Conservation (phyloP, 2,888 invertebrate species). For the Acanthosepion lycidas region DNA sequence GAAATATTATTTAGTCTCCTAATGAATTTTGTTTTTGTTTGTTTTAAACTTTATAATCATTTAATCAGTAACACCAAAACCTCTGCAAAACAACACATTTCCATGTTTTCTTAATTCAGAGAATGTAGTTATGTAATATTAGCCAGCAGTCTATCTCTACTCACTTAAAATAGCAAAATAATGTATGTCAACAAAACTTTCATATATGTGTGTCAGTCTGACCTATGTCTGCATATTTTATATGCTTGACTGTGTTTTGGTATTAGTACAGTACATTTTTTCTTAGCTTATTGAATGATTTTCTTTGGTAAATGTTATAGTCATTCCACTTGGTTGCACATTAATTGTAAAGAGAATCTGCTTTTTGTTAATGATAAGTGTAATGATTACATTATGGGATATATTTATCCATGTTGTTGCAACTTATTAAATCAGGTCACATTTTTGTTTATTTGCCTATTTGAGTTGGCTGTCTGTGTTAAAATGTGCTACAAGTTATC, state of each 20-base stretch:
- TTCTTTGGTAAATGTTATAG: not conserved
- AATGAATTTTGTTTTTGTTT: not conserved
- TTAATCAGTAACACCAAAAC: not conserved
- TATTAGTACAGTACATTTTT: not conserved
- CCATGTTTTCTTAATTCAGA: slow-evolving; percentile 17
- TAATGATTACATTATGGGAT: not conserved
- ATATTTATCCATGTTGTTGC: not conserved
- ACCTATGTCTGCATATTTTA: slow-evolving; percentile 12
- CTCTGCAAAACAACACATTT: not conserved
- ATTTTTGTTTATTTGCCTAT: not conserved
- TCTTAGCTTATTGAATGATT: not conserved
- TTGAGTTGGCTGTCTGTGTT: slow-evolving; percentile 33
- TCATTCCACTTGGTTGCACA: not conserved
- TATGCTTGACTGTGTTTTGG: not conserved
- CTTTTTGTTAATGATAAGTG: not conserved
- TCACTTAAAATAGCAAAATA: not conserved
- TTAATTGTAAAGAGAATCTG: not conserved
- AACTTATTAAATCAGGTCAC: not conserved
- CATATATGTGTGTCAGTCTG: slow-evolving; percentile 11
- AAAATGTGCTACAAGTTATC: not conserved
- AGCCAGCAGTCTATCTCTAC: not conserved
- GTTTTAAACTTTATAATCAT: not conserved
- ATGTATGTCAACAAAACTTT: slow-evolving; percentile 33
- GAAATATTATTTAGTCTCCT: no score
- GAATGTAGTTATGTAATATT: slow-evolving; percentile 22